Percentiles rank a stretch among this genome's conserved stretches.
phyloP scores from a whole-genome alignment of 37 sponge, comb jelly and placozoan genomes.

The Amphimedon queenslandica region DNA sequence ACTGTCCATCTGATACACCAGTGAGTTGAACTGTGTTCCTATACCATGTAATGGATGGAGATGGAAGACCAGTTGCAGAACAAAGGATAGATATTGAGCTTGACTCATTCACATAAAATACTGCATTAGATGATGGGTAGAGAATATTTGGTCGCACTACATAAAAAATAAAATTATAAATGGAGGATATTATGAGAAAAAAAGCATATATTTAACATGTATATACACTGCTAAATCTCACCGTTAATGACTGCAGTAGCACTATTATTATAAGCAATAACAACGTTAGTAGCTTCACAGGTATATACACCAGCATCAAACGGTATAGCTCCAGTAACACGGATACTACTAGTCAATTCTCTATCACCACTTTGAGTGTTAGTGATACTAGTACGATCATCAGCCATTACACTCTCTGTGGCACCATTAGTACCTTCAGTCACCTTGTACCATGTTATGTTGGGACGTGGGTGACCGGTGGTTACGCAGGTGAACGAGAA shows the following conservation, averaged over 20 bases:
- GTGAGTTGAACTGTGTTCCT: too few relatives aligned
- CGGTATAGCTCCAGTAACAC: conserved; percentile 2
- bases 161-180: background rate
- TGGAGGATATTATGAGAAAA: background rate
- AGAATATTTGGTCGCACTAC: background rate
- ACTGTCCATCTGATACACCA: too few relatives aligned
- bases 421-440: background rate
- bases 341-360: conserved; percentile 23
- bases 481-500: conserved; percentile 35
- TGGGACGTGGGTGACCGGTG: conserved; percentile 40
- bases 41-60: conserved; percentile 31
- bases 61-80: conserved; percentile 39
- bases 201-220: too few relatives aligned
- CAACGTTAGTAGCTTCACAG: conserved; percentile 51
- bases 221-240: too few relatives aligned
- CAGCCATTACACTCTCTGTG: too few relatives aligned
- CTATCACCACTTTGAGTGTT: conserved; percentile 2
- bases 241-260: conserved; percentile 36
- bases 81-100: conserved; percentile 2
- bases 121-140: background rate
- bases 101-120: background rate
- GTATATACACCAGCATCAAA: conserved; percentile 33
- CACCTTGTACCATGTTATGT: conserved; percentile 53
- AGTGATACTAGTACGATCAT: background rate
- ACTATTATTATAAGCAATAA: background rate